Evolutionary conservation across 92 coral and sea anemone species (phyloP).

Genomic region (Bergia puertoricense): DNA sequence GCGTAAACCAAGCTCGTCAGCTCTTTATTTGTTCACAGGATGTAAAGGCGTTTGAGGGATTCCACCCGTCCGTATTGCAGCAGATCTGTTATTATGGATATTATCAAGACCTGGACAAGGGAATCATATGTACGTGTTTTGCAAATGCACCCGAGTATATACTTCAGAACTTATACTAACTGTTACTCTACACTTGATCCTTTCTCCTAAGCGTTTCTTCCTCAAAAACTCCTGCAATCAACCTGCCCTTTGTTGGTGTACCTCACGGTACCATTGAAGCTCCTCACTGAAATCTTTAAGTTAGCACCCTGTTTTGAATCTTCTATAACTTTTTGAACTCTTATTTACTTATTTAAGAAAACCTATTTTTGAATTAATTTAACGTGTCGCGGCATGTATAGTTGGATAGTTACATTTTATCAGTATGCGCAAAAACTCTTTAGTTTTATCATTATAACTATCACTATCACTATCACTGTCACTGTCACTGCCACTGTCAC

Average conservation of each 20-base stretch:
- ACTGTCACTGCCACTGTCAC: too few relatives aligned
- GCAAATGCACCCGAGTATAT: too few relatives aligned
- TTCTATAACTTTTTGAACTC: not conserved
- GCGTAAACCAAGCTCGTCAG: too few relatives aligned
- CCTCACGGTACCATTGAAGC: not conserved
- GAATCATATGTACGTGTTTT: constrained; percentile 66
- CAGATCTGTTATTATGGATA: constrained; percentile 79
- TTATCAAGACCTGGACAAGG: constrained; percentile 80
- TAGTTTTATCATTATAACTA: too few relatives aligned
- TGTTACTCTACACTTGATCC: too few relatives aligned
- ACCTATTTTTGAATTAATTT: not conserved
- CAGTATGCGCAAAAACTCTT: too few relatives aligned
- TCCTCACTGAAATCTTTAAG: not conserved
- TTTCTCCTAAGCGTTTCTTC: not conserved
- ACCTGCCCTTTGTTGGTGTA: not conserved
- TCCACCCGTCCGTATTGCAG: constrained; percentile 64
- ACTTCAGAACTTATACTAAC: not conserved
- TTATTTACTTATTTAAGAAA: not conserved
- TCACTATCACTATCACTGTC: too few relatives aligned
- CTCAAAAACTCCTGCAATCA: too few relatives aligned
- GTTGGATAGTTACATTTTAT: too few relatives aligned
- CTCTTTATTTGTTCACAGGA: constrained; percentile 41
- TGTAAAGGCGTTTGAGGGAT: constrained; percentile 61
- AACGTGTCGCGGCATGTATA: too few relatives aligned
- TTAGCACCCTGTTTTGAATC: not conserved